Conservation (phyloP, 2,888 invertebrate species). For the Sussaba pulchella region DNA sequence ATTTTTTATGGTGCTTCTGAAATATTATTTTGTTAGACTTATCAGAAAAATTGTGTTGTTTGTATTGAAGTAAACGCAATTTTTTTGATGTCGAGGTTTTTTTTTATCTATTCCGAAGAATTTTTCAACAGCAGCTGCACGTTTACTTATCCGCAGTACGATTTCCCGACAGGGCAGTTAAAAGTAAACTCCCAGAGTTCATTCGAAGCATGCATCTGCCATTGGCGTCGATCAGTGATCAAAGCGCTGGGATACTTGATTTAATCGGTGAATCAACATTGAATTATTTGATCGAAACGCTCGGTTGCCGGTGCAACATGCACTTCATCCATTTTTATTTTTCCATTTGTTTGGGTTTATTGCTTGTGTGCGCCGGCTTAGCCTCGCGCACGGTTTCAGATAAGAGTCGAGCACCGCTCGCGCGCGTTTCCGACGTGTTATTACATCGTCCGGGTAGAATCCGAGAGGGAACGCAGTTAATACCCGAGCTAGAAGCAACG, state of each 20-base stretch:
- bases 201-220: slow-evolving; percentile 3
- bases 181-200: slow-evolving; percentile 28
- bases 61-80: too few species aligned
- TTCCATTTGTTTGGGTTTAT: slow-evolving; percentile 17
- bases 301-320: not conserved
- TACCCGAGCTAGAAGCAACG: slow-evolving; percentile 42
- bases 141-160: not conserved
- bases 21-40: too few species aligned
- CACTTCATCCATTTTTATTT: slow-evolving; percentile 15
- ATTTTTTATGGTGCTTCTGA: not conserved
- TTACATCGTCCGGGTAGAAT: slow-evolving; percentile 47
- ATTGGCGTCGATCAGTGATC: not conserved
- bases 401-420: slow-evolving; percentile 22
- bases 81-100: not conserved
- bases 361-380: slow-evolving; percentile 15
- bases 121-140: not conserved
- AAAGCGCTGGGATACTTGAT: slow-evolving; percentile 16
- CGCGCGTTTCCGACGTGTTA: slow-evolving; percentile 37
- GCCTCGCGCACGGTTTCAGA: slow-evolving; percentile 46
- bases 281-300: slow-evolving; percentile 47
- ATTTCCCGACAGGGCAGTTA: not conserved
- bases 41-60: too few species aligned
- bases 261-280: slow-evolving; percentile 50
- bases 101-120: not conserved
- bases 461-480: slow-evolving; percentile 29